Conservation (phyloP, 2,888 invertebrate species). For the Meandrusa payeni region DNA sequence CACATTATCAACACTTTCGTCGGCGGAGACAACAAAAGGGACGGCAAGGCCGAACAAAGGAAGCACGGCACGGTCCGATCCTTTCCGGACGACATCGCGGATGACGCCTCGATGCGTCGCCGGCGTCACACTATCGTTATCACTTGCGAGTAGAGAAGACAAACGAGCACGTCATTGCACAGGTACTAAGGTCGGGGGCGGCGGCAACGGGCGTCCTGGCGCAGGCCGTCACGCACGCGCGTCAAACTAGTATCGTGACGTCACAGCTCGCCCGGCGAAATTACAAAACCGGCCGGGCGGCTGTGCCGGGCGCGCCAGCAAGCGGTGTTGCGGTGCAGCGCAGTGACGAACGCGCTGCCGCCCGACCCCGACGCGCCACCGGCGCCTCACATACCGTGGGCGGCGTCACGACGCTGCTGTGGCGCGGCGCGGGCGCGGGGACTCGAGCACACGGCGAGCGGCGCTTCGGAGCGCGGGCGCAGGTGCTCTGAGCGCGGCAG, state of each 20-base stretch:
- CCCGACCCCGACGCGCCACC: constrained; percentile 75
- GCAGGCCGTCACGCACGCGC: constrained; percentile 72
- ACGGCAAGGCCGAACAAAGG: constrained; percentile 23
- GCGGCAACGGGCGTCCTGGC: constrained; percentile 67
- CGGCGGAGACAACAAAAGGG: constrained; percentile 18
- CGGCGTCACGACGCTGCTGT: constrained; percentile 69
- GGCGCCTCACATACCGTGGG: constrained; percentile 71
- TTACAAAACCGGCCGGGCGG: constrained; percentile 75
- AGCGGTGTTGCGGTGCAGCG: constrained; percentile 47
- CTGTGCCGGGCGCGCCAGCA: constrained; percentile 54
- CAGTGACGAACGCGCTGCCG: constrained; percentile 76
- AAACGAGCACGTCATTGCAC: constrained; percentile 73
- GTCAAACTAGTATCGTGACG: constrained; percentile 79
- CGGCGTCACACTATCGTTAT: constrained; percentile 26
- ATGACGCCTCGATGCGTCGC: constrained; percentile 16
- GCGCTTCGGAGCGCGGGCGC: constrained; percentile 83
- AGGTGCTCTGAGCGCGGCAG: constrained; percentile 87
- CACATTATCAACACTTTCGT: constrained; percentile 22
- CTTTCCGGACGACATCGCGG: constrained; percentile 12
- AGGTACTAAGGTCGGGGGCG: constrained; percentile 70
- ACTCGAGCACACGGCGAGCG: constrained; percentile 75
- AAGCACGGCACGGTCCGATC: constrained; percentile 8
- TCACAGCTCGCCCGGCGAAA: constrained; percentile 75
- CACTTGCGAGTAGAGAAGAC: constrained; percentile 39
- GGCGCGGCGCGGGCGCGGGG: constrained; percentile 65